Evolutionary conservation across 1,140 invertebrate species (phyloP).

Genomic region (Drosophila littoralis): DNA sequence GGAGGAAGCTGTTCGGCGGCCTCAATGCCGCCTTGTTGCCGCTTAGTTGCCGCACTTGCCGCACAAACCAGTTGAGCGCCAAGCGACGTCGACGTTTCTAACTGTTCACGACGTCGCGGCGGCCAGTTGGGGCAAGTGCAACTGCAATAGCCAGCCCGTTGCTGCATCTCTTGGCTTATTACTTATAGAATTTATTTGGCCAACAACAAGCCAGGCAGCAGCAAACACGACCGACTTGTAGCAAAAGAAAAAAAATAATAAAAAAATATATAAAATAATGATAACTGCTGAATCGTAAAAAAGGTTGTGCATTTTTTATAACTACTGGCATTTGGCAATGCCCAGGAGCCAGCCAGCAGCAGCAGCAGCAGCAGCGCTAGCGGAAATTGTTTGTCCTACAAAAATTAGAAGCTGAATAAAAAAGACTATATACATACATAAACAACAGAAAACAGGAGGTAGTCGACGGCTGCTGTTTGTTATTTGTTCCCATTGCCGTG

Average conservation of each 20-base stretch:
- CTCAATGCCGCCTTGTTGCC: slow-evolving; percentile 29
- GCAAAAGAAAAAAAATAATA: slow-evolving; percentile 20
- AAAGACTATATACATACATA: slow-evolving; percentile 7
- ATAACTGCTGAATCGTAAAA: slow-evolving; percentile 66
- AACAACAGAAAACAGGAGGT: not conserved
- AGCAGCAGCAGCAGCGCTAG: slow-evolving; percentile 32
- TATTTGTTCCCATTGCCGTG: slow-evolving; percentile 52
- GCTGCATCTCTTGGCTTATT: slow-evolving; percentile 57
- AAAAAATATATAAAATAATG: slow-evolving; percentile 69
- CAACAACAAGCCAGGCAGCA: slow-evolving; percentile 59
- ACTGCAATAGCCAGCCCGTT: slow-evolving; percentile 56
- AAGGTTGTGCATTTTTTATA: slow-evolving; percentile 49
- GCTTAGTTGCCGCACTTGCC: slow-evolving; percentile 14
- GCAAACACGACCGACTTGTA: slow-evolving; percentile 72
- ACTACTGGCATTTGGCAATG: slow-evolving; percentile 31
- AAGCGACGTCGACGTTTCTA: slow-evolving; percentile 56
- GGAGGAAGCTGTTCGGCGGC: slow-evolving; percentile 60
- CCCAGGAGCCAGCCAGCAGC: slow-evolving; percentile 18
- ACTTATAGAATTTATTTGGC: slow-evolving; percentile 82
- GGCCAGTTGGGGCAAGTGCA: slow-evolving; percentile 63
- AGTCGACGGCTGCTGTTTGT: slow-evolving; percentile 34
- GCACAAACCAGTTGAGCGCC: slow-evolving; percentile 71
- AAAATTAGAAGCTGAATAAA: slow-evolving; percentile 20
- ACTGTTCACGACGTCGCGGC: slow-evolving; percentile 61
- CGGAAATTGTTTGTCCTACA: slow-evolving; percentile 76